Conservation (phyloP, 1,140 invertebrate species). For the Euschistus heros region DNA sequence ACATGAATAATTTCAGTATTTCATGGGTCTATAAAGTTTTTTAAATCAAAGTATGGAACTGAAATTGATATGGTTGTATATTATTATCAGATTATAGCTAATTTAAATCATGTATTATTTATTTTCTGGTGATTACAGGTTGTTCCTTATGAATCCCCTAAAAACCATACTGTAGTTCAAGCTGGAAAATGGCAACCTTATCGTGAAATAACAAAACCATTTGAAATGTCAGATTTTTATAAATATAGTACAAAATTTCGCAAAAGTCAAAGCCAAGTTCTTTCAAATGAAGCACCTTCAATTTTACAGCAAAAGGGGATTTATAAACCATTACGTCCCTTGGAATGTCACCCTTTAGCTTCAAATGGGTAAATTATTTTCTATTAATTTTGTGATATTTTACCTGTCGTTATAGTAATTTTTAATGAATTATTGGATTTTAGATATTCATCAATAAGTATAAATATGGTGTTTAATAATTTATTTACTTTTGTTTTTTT, state of each 20-base stretch:
- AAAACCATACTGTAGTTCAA: slow-evolving; percentile 72
- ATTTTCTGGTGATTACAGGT: slow-evolving; percentile 35
- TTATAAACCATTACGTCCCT: slow-evolving; percentile 39
- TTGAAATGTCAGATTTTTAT: slow-evolving; percentile 94
- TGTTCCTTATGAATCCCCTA: slow-evolving; percentile 58
- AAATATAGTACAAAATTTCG: slow-evolving; percentile 91
- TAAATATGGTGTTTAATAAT: background rate
- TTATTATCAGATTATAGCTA: background rate
- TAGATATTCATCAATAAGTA: background rate
- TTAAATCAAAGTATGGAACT: too few species aligned
- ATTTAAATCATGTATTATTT: slow-evolving; percentile 29
- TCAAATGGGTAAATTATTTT: background rate
- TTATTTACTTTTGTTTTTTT: slow-evolving; percentile 1
- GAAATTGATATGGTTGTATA: too few species aligned
- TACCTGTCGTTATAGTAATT: background rate
- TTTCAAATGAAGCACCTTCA: slow-evolving; percentile 18
- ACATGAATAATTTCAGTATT: too few species aligned
- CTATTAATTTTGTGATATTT: background rate
- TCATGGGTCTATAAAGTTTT: too few species aligned
- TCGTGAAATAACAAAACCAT: slow-evolving; percentile 87
- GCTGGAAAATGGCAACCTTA: slow-evolving; percentile 83
- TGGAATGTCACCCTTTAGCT: slow-evolving; percentile 38
- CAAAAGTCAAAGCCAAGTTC: slow-evolving; percentile 35
- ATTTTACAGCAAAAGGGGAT: slow-evolving; percentile 39
- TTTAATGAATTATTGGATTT: background rate